Evolutionary conservation across 2,797 vertebrate genomes (phyloP).

Genomic region (Mus spretus): DNA sequence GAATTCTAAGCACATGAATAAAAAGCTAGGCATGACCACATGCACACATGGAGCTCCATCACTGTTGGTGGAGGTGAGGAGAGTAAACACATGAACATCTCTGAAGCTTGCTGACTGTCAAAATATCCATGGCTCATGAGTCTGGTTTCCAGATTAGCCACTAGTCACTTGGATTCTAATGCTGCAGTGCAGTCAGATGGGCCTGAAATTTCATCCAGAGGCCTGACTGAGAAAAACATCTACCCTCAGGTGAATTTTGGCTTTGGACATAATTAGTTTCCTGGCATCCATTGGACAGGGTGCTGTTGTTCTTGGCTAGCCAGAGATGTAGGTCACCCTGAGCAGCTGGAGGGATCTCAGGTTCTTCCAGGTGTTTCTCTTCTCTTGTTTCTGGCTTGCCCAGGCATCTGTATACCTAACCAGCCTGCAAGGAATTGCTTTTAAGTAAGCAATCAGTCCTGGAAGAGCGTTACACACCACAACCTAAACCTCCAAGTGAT

Average conservation of each 20-base stretch:
- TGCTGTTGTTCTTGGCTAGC: not conserved
- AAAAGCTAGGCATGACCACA: not conserved
- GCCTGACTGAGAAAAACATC: not conserved
- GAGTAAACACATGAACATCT: not conserved
- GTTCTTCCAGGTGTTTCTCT: not conserved
- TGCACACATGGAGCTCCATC: too few relatives aligned
- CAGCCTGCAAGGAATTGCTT: not conserved
- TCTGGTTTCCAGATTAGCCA: not conserved
- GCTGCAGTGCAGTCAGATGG: fast-evolving
- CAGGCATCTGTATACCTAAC: not conserved
- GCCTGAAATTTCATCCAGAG: not conserved
- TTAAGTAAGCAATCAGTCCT: not conserved
- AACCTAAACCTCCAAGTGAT: not conserved
- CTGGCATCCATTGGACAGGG: not conserved
- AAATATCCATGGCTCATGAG: not conserved
- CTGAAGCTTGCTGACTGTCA: not conserved
- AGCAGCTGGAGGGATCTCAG: not conserved
- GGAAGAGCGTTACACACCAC: not conserved
- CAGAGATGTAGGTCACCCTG: not conserved
- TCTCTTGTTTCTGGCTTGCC: not conserved
- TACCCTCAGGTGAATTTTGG: not conserved
- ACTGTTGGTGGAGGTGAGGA: not conserved
- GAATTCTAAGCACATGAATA: not conserved
- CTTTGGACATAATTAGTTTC: not conserved
- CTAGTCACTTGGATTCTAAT: not conserved